A percentile compares a stretch with the other conserved stretches of the same genome.
Conservation (phyloP, 2,113 vertebrate species). For the Pionites leucogaster region DNA sequence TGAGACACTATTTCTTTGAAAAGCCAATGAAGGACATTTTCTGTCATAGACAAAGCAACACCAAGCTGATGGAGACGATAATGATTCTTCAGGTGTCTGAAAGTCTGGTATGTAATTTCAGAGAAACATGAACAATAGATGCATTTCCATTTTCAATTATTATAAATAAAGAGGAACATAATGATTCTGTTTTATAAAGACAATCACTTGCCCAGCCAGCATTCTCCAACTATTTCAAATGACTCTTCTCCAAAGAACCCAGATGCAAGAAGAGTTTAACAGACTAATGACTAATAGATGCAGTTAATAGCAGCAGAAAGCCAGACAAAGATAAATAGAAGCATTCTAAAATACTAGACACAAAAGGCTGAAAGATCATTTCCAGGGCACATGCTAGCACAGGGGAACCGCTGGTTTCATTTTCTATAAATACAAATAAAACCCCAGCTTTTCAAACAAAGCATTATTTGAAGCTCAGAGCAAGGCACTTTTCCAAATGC, state of each 20-base stretch:
- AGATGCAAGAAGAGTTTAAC: not conserved
- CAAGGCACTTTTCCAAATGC: not conserved
- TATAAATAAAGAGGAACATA: constrained; percentile 20
- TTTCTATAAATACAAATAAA: not conserved
- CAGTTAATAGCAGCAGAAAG: not conserved
- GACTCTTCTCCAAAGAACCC: not conserved
- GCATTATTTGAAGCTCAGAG: not conserved
- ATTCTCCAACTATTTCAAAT: not conserved
- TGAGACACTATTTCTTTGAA: not conserved
- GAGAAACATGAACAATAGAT: not conserved
- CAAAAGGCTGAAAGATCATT: not conserved
- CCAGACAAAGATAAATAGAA: not conserved
- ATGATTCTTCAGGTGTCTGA: constrained; percentile 9
- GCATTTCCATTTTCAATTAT: not conserved
- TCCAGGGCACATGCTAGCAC: not conserved
- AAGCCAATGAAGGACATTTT: constrained; percentile 24
- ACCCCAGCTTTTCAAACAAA: not conserved
- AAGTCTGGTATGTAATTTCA: not conserved
- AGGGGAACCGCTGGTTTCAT: not conserved
- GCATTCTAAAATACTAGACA: not conserved
- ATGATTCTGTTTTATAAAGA: constrained; percentile 8
- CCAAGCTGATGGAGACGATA: not conserved
- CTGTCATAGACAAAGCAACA: not conserved
- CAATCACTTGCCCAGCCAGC: not conserved
- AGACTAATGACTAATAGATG: not conserved